Evolutionary conservation across 2,888 invertebrate genomes (phyloP), one percentile per base, ranked within the genome.

Genomic region (Pristionchus maxplancki): DNA sequence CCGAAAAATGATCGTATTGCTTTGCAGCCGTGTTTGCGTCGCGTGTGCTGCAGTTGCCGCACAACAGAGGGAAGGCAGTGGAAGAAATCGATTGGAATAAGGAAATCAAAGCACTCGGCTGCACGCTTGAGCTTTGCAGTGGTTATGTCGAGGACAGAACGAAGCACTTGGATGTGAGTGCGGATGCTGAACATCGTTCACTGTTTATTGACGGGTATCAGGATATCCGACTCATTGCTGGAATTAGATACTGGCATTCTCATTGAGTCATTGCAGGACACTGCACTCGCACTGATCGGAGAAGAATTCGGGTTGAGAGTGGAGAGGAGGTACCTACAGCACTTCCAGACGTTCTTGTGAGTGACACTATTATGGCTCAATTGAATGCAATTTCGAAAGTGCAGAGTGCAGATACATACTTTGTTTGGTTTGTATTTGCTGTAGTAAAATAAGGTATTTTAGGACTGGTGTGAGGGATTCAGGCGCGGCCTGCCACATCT

Each of bases 111-210:
- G 67, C 11, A 15, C 31, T 28, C 13, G 67, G 67, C 13, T 67
- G 67, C 31, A 67, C 67, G 15, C 8, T 34, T 15, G 67, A 67
- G 17, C 34, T 67, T 31, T 67, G 67, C 31, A 67, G 28, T 34
- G 67, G 67, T 34, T 13, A 31, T 15, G 67, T 67, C 8, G 17
- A 31, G 67, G 31, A 31, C 15, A 67, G 31, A 6, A 67, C 31
- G 67, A 17, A 67, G 17, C 31, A 67, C 34, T 28, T 67, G 15
- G 67, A 67, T 67, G 67, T 67, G 67, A 67, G 67, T 67, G 67
- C 31, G 6, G n/a, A 24, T 5, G 24, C n/a, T 28, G 4, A 28
- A 1, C 2, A 34, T 67, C 13, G 58, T 1, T 58, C 58, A 6
- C 24, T n/a, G 58, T 11, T 6, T 24, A 58, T 8, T 58, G 58